A percentile compares a stretch with the other conserved stretches of the same genome.
Conservation (phyloP, 2,888 invertebrate genomes). For the Trichopoda pennipes region DNA sequence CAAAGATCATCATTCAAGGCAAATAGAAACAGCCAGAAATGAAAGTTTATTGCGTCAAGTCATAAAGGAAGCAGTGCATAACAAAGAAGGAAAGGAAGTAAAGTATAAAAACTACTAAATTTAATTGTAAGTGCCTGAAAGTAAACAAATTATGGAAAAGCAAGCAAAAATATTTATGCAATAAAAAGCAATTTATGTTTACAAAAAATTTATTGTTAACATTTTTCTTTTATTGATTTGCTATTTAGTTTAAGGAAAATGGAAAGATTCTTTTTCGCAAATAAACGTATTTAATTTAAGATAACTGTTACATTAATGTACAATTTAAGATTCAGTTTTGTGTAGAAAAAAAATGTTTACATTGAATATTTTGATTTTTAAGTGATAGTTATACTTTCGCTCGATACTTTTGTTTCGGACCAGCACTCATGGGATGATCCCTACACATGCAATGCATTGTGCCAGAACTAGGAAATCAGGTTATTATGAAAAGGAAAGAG, state of each 20-base stretch:
- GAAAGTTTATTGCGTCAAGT: conserved; percentile 55
- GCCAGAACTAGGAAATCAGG: no score
- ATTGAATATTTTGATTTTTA: no score
- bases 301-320: no score
- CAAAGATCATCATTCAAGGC: conserved; percentile 16
- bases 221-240: background rate
- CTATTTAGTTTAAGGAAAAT: background rate
- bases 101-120: conserved; percentile 56
- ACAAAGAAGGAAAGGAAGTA: conserved; percentile 27
- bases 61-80: conserved; percentile 4
- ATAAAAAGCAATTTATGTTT: background rate
- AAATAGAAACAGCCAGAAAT: conserved; percentile 43
- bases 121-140: conserved; percentile 49
- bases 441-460: no score
- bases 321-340: no score
- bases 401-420: no score
- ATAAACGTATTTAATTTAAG: no score
- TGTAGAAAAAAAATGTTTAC: no score
- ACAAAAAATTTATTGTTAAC: background rate
- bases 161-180: background rate
- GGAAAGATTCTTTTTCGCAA: no score
- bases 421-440: no score
- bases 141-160: conserved; percentile 61
- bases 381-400: no score
- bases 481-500: no score